phyloP scores from a whole-genome alignment of 1,140 invertebrate species.

The Saccostrea glomerata region DNA sequence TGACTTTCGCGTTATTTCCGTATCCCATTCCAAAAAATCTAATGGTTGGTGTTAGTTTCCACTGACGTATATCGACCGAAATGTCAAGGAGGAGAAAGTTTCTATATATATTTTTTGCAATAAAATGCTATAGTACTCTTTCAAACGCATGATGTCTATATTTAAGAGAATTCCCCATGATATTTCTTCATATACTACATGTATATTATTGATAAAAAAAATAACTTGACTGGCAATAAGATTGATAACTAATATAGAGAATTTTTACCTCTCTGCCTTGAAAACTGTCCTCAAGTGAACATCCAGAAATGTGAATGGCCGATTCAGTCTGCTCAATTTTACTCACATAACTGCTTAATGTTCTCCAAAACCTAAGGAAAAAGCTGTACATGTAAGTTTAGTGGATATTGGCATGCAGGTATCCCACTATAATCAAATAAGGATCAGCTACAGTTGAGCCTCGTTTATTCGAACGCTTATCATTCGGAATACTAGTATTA shows the following conservation, averaged over 20 bases:
- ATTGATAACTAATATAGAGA: not conserved
- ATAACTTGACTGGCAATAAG: no score
- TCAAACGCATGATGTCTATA: not conserved
- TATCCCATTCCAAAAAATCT: not conserved
- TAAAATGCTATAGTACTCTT: not conserved
- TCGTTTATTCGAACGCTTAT: no score
- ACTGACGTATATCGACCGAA: not conserved
- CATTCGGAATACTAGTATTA: no score
- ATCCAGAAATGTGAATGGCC: conserved; percentile 47
- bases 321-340: conserved; percentile 44
- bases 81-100: not conserved
- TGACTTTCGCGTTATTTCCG: not conserved
- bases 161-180: not conserved
- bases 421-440: no score
- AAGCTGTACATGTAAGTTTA: not conserved
- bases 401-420: no score
- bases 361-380: conserved; percentile 47
- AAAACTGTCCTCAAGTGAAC: not conserved
- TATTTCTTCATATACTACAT: not conserved
- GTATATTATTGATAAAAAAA: no score
- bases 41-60: not conserved
- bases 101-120: not conserved
- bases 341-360: conserved; percentile 40
- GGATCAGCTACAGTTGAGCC: no score
- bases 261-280: conserved; percentile 49